Evolutionary conservation across 64 coral and sea anemone species (phyloP).

Genomic region (Catalaphyllia jardinei): DNA sequence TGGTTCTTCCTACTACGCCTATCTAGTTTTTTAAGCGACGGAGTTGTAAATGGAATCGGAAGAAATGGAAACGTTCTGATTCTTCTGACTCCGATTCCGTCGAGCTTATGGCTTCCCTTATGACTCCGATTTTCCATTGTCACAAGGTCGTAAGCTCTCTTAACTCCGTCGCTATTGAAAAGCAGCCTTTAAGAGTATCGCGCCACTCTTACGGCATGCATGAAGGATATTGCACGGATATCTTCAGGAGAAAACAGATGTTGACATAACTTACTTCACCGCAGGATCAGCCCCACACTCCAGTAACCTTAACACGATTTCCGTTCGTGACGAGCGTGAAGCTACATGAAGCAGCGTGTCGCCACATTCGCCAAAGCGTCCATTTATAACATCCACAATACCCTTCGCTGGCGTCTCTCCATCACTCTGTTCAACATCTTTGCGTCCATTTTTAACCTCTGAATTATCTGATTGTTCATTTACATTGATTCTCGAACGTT

Average conservation of each 20-base stretch:
- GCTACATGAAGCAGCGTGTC: slow-evolving; percentile 84
- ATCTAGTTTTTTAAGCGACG: no score
- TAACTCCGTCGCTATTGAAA: no score
- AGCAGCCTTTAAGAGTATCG: neutral
- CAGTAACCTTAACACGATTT: slow-evolving; percentile 71
- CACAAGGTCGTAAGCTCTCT: no score
- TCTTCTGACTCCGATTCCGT: no score
- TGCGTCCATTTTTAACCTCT: neutral
- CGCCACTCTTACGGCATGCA: no score
- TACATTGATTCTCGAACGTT: neutral
- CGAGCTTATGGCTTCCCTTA: no score
- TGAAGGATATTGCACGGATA: neutral
- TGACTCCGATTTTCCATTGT: no score
- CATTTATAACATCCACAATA: slow-evolving; percentile 59
- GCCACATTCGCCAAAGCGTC: slow-evolving; percentile 70
- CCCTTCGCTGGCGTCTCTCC: neutral
- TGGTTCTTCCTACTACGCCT: no score
- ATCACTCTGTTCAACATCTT: neutral
- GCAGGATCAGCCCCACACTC: slow-evolving; percentile 78
- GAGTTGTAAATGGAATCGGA: no score
- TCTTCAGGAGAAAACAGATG: no score
- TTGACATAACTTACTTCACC: slow-evolving; percentile 61
- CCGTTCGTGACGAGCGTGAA: slow-evolving; percentile 52
- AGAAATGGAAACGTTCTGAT: no score
- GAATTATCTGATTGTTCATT: neutral